Evolutionary conservation across 2,797 vertebrate species (phyloP).

Genomic region (Limosa lapponica): DNA sequence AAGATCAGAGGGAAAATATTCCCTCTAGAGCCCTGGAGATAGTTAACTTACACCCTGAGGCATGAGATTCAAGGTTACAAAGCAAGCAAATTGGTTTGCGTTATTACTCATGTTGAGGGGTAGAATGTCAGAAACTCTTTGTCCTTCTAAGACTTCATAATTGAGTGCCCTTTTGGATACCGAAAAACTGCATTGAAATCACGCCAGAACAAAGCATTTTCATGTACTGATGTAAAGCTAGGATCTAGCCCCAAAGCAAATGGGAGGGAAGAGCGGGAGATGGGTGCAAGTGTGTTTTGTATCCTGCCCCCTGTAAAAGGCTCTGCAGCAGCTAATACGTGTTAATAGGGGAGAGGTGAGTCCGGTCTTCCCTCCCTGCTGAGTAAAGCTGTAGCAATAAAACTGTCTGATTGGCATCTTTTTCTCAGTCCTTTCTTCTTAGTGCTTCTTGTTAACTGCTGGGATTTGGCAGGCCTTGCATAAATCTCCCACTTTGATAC

Average conservation of each 20-base stretch:
- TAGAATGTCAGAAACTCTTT: neutral
- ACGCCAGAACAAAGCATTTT: neutral
- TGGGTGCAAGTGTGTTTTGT: neutral
- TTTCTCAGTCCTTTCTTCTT: neutral
- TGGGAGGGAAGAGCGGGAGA: neutral
- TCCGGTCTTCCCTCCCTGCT: neutral
- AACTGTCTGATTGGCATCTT: neutral
- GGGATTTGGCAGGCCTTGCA: neutral
- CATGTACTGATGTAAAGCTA: neutral
- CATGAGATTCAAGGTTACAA: neutral
- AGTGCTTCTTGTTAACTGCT: neutral
- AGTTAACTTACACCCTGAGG: neutral
- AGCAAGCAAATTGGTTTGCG: neutral
- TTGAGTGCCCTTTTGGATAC: neutral
- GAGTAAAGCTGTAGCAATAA: neutral
- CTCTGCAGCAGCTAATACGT: neutral
- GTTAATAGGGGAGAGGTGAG: rapidly evolving
- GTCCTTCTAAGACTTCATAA: neutral
- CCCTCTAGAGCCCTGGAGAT: neutral
- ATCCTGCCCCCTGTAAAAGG: neutral
- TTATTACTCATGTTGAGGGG: neutral
- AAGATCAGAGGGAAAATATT: neutral
- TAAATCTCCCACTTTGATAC: neutral
- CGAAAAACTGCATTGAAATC: neutral
- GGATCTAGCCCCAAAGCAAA: neutral